Evolutionary conservation across 2,888 invertebrate genomes (phyloP), one percentile per base, ranked within the genome.

Genomic region (Cosmia trapezina): DNA sequence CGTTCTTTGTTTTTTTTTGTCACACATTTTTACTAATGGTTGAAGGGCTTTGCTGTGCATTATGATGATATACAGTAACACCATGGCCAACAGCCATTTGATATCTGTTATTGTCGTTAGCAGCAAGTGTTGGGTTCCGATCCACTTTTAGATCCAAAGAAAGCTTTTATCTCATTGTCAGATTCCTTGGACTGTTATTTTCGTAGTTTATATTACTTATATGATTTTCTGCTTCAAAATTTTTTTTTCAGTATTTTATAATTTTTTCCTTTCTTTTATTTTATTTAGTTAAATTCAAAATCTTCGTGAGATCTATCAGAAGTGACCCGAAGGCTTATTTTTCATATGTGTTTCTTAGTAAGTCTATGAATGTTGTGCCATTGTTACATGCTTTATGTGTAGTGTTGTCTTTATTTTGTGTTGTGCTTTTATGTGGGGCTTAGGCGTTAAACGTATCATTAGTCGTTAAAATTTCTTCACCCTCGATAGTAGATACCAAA

Each of bases 231-330:
- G 2, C 4, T 45, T 12, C n/a, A 22, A 33, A 65, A 47, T 77
- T 68, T 37, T 74, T 37, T 73, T 76, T 9, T 33, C 4, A 17
- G 63, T 86, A n/a, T 73, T 79, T 76, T 57, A 67, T 68, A 11
- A 60, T 43, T 69, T 28, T 81, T 54, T n/a, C n/a, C 60, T 66
- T 84, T 88, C 78, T 74, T 70, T 79, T 67, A 60, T 81, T 85
- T 84, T 64, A 62, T 78, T 82, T 94, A 95, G 95, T 91, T 85
- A 91, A 86, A 76, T 89, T 94, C 82, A 93, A 91, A 90, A 86
- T 81, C 73, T 89, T 88, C 76, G 75, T 89, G 78, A 89, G 84
- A 81, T 83, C 83, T 73, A 87, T 91, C 83, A 88, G 90, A 86
- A 90, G 89, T 83, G 90, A 88, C 74, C 91, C 91, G 28, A 89